These are phyloP conservation scores for Macrophya annulata DNA, from an alignment of 2,888 invertebrate species.

Conservation along the genomic window DNA sequence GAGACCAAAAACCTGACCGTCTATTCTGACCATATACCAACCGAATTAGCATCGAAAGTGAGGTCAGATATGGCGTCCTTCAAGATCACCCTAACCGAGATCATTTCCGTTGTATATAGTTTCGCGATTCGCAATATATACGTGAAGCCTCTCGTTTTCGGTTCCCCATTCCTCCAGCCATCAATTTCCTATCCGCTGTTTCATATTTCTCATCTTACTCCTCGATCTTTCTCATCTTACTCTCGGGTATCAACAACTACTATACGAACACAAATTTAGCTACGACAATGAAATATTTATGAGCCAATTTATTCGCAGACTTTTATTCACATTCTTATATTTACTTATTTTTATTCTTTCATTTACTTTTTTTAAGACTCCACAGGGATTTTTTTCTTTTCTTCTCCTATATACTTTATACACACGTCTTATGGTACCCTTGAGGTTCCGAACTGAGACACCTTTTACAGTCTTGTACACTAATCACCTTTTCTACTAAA, in stretches of 20 bases:
- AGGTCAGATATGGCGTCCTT: slow-evolving; percentile 27
- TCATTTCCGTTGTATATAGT: slow-evolving; percentile 40
- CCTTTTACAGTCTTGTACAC: background rate
- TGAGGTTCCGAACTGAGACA: background rate
- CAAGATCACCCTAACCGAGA: slow-evolving; percentile 14
- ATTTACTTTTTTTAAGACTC: background rate
- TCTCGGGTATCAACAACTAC: background rate
- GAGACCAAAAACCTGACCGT: background rate
- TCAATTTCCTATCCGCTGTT: slow-evolving; percentile 35
- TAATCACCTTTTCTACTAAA: background rate
- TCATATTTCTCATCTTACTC: slow-evolving; percentile 26
- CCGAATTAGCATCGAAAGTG: slow-evolving; percentile 35
- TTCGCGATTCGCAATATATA: slow-evolving; percentile 8
- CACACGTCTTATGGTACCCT: no score
- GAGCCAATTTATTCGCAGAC: slow-evolving; percentile 32
- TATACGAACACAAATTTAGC: slow-evolving; percentile 2
- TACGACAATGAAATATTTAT: slow-evolving; percentile 49
- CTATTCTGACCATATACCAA: background rate
- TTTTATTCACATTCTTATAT: slow-evolving; percentile 19
- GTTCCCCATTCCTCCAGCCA: background rate
- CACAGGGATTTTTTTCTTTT: background rate
- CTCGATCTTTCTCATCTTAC: slow-evolving; percentile 38
- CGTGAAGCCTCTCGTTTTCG: slow-evolving; percentile 1
- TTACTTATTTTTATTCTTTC: background rate
- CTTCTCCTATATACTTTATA: background rate